phyloP scores from a whole-genome alignment of 2,113 vertebrate species.

The Craseonycteris thonglongyai region DNA sequence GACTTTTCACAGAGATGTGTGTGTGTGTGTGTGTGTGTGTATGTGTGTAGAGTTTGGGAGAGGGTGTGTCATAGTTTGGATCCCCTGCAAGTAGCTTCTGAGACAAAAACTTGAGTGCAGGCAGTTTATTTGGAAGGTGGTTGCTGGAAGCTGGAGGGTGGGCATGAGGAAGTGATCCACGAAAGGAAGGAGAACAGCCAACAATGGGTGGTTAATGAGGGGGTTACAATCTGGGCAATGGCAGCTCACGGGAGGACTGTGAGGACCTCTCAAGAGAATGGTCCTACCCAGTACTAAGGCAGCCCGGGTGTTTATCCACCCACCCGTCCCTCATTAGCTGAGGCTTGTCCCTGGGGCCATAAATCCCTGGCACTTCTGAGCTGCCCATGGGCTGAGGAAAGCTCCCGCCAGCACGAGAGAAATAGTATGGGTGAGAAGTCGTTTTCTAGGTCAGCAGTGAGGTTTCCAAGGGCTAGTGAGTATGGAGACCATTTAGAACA shows the following conservation, averaged over 20 bases:
- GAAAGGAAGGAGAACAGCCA: background rate
- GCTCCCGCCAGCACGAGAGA: background rate
- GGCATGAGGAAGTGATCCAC: background rate
- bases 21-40: too few relatives aligned
- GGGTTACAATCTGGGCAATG: accelerated
- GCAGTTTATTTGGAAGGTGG: background rate
- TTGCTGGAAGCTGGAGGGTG: background rate
- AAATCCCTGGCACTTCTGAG: background rate
- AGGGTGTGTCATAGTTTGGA: background rate
- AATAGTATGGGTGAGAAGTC: background rate
- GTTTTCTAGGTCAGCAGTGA: background rate
- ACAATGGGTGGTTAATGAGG: background rate
- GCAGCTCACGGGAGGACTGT: background rate
- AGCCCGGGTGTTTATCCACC: background rate
- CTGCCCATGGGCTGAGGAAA: background rate
- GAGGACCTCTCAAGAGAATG: background rate
- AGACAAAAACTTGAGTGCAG: background rate
- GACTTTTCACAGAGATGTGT: background rate
- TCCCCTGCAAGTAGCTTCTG: background rate
- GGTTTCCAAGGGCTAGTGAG: background rate
- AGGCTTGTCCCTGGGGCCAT: background rate
- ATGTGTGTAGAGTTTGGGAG: background rate
- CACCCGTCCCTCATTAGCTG: background rate
- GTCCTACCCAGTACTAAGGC: accelerated
- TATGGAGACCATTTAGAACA: background rate